Percentiles rank a stretch among this genome's conserved stretches.
Conservation (phyloP, 2,888 invertebrate genomes). For the Nemoura dubitans region DNA sequence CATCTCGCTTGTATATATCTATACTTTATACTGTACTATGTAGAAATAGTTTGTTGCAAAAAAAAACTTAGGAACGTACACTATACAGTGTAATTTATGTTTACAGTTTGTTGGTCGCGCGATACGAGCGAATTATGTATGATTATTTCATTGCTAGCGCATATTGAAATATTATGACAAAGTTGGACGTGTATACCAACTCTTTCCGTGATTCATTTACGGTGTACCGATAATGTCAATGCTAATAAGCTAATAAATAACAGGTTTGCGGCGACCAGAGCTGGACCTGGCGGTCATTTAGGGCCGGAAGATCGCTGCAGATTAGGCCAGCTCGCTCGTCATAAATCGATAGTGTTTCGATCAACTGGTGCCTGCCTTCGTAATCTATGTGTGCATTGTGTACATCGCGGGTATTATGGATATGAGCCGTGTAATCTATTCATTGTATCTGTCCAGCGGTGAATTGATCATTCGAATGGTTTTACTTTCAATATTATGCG, state of each 20-base stretch:
- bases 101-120: background rate
- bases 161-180: slow-evolving; percentile 39
- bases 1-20: background rate
- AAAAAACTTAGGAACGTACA: background rate
- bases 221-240: slow-evolving; percentile 31
- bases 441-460: slow-evolving; percentile 26
- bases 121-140: slow-evolving; percentile 5
- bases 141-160: slow-evolving; percentile 25
- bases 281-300: slow-evolving; percentile 28
- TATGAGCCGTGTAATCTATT: slow-evolving; percentile 33
- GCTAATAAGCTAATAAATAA: slow-evolving; percentile 36
- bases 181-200: background rate
- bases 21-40: background rate
- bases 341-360: slow-evolving; percentile 36
- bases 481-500: slow-evolving; percentile 26
- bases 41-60: background rate
- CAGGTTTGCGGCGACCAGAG: slow-evolving; percentile 15
- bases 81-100: background rate
- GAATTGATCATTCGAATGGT: slow-evolving; percentile 21
- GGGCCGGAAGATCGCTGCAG: slow-evolving; percentile 35
- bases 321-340: slow-evolving; percentile 9
- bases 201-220: slow-evolving; percentile 29
- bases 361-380: slow-evolving; percentile 16
- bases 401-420: slow-evolving; percentile 27
- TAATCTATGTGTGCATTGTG: slow-evolving; percentile 16